These are phyloP conservation scores for Syrrhaptes paradoxus DNA, from an alignment of 2,113 vertebrate species.

Conservation along the genomic window DNA sequence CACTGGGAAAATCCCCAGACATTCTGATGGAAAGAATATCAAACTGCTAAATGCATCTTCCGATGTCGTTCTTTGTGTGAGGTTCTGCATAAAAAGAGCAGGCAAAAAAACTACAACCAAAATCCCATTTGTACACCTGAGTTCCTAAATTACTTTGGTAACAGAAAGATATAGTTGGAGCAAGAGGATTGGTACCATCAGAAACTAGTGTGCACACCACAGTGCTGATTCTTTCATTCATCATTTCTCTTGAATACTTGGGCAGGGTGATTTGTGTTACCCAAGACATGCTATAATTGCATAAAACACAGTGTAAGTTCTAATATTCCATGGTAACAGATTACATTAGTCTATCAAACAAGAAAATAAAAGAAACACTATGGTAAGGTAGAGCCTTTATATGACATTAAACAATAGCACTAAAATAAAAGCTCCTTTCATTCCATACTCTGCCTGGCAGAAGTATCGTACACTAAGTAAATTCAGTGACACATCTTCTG, in stretches of 20 bases:
- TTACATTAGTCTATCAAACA: background rate
- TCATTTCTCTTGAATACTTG: background rate
- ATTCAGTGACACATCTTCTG: background rate
- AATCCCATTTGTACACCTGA: background rate
- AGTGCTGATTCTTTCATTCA: background rate
- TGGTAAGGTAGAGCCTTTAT: background rate
- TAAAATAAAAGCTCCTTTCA: background rate
- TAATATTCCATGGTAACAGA: background rate
- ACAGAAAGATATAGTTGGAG: background rate
- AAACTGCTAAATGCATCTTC: background rate
- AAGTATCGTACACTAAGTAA: background rate
- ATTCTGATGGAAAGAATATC: background rate
- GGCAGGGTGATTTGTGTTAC: background rate
- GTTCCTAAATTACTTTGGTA: background rate
- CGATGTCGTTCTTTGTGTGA: background rate
- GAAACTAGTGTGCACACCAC: background rate
- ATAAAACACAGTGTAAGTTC: background rate
- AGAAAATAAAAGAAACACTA: background rate
- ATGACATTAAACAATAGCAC: background rate
- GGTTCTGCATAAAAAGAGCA: background rate
- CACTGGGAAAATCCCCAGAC: background rate
- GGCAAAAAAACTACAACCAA: background rate
- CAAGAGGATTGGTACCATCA: background rate
- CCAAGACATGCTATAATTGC: background rate
- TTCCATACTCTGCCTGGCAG: background rate